Percentiles rank a stretch among this genome's conserved stretches.
These are phyloP conservation scores for Liasis olivaceus DNA, from an alignment of 2,797 vertebrate species.

Conservation along the genomic window DNA sequence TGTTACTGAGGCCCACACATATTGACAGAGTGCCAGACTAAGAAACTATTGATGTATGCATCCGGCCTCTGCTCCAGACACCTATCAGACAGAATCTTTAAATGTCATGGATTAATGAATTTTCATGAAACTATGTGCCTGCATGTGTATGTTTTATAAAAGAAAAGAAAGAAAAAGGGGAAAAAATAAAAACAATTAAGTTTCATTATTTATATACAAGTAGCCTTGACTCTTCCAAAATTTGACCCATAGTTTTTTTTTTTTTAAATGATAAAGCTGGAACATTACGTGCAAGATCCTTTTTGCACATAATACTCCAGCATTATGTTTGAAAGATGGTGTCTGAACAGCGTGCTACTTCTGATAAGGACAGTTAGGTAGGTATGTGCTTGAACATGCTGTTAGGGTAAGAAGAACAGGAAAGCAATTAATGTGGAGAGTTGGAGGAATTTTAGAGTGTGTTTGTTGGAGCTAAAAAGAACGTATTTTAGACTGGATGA, in stretches of 20 bases:
- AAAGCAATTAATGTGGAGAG: background rate
- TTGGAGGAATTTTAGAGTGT: background rate
- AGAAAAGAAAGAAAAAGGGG: slow-evolving; percentile 49
- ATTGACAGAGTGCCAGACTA: slow-evolving; percentile 81
- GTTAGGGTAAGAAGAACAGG: background rate
- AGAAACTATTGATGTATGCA: slow-evolving; percentile 80
- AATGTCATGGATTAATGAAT: slow-evolving; percentile 86
- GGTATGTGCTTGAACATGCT: background rate
- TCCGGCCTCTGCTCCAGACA: slow-evolving; percentile 79
- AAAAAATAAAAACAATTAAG: slow-evolving; percentile 37
- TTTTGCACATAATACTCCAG: background rate
- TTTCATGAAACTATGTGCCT: slow-evolving; percentile 76
- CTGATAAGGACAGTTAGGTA: background rate
- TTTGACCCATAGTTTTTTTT: slow-evolving; percentile 56
- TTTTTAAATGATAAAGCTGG: slow-evolving; percentile 44
- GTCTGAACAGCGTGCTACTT: background rate
- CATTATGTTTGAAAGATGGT: slow-evolving; percentile 7
- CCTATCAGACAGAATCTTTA: slow-evolving; percentile 82
- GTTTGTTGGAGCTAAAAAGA: background rate
- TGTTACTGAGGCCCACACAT: slow-evolving; percentile 76
- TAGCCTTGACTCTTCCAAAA: slow-evolving; percentile 54
- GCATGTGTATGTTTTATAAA: slow-evolving; percentile 25
- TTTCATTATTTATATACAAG: slow-evolving; percentile 61
- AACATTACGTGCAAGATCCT: background rate
- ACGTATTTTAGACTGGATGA: background rate